These are phyloP conservation scores for Siderastrea radians DNA, from an alignment of 92 coral and sea anemone genomes.

Conservation along the genomic window DNA sequence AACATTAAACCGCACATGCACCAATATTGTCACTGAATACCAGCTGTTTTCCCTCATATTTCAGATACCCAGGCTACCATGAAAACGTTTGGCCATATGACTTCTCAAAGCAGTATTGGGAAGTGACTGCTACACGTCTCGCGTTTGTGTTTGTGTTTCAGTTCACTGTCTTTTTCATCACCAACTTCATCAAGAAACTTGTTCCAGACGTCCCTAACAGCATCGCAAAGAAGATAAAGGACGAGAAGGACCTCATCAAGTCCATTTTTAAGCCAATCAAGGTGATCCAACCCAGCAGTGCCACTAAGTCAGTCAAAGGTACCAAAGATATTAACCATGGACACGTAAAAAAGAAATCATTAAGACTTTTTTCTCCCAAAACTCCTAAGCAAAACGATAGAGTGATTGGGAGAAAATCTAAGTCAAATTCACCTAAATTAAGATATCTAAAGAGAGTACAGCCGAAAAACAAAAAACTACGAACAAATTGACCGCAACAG, in stretches of 20 bases:
- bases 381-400: no score
- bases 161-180: slow-evolving; percentile 63
- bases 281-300: no score
- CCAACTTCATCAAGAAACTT: slow-evolving; percentile 61
- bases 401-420: no score
- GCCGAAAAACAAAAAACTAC: no score
- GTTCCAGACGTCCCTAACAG: slow-evolving; percentile 72
- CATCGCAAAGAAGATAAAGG: slow-evolving; percentile 51
- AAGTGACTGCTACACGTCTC: slow-evolving; percentile 82
- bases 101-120: slow-evolving; percentile 86
- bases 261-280: not conserved
- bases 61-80: slow-evolving; percentile 82
- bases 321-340: no score
- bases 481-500: no score
- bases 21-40: not conserved
- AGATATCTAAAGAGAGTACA: no score
- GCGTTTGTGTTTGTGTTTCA: slow-evolving; percentile 87
- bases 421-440: no score
- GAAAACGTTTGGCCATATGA: slow-evolving; percentile 51
- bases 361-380: no score
- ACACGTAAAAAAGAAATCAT: no score
- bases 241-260: slow-evolving; percentile 64
- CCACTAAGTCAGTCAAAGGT: no score
- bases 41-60: not conserved
- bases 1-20: not conserved